Base-by-base conservation (phyloP, 2,888 invertebrate species). In the Cataglyphis altisquamis region DNA sequence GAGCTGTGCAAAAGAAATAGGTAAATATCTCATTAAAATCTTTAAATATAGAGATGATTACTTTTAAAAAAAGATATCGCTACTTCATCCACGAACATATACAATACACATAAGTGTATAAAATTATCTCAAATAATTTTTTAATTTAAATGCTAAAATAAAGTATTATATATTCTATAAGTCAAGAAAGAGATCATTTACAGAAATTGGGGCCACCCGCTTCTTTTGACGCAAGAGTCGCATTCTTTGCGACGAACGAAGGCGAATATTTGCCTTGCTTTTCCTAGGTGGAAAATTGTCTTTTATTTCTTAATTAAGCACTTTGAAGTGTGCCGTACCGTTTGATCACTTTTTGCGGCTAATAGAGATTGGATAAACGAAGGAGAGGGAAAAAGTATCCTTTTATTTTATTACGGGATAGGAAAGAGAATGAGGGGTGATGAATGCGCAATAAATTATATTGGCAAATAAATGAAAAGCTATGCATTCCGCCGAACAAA, bases 301-400 rank as follows among this genome's bases (percentile, higher is more conserved):
- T 82, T 67, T 85, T 87, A 87, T 86, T 89, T 89, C 89, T 89
- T 86, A 89, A 89, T 89, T 89, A 89, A 88, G 68, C 62, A 70
- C 73, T 84, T 86, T 82, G 80, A 85, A 84, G 83, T 83, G 75
- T 83, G 83, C 80, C 82, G 21, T 75, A 60, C 25, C 62, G 60
- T 32, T 74, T 66, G 84, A 77, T 83, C 77, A 72, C 48, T 88
- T 85, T 89, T 89, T 89, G 63, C 63, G 39, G 52, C 25, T 75
- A 52, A 66, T 57, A 21, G 21, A 60, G 29, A 57, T 67, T 67
- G 32, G 25, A 32, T 21, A 77, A 64, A 72, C 10, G 25, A 62
- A 21, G 18, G 67, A 82, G 85, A 83, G 32, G 6, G 83, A 78
- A 84, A 86, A 78, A 41, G 57, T 52, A 41, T 64, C 29, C 29